phyloP scores from a whole-genome alignment of 2,797 vertebrate genomes.

The Todus mexicanus region DNA sequence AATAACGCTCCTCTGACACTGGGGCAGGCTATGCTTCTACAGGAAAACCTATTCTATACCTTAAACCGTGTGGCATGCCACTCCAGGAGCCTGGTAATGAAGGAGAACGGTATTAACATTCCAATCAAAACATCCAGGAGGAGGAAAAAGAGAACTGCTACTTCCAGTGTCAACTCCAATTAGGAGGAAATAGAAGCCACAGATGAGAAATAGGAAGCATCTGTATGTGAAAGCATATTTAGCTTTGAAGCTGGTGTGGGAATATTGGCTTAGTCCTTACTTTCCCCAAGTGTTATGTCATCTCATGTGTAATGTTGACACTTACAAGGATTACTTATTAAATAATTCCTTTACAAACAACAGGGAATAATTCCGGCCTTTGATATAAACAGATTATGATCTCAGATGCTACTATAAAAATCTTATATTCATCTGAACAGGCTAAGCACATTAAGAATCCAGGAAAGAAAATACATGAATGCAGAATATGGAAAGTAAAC shows the following conservation, averaged over 20 bases:
- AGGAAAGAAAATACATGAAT: slow-evolving; percentile 1
- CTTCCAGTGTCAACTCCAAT: slow-evolving; percentile 66
- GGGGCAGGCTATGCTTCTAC: background rate
- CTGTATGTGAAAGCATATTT: slow-evolving; percentile 58
- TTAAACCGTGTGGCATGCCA: background rate
- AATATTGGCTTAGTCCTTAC: slow-evolving; percentile 69
- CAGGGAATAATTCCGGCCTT: slow-evolving; percentile 67
- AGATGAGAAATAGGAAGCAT: slow-evolving; percentile 62
- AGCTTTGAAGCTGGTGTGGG: slow-evolving; percentile 66
- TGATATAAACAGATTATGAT: slow-evolving; percentile 69
- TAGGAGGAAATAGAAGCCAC: slow-evolving; percentile 57
- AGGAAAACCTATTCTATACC: background rate
- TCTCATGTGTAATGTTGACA: slow-evolving; percentile 65
- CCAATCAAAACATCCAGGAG: slow-evolving; percentile 67
- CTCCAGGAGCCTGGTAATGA: background rate
- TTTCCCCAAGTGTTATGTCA: slow-evolving; percentile 68
- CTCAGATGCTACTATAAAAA: slow-evolving; percentile 54
- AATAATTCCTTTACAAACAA: slow-evolving; percentile 74
- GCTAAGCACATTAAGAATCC: slow-evolving; percentile 42
- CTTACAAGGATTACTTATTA: slow-evolving; percentile 69
- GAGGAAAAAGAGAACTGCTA: slow-evolving; percentile 52
- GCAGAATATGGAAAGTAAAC: slow-evolving; percentile 39
- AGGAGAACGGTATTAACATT: slow-evolving; percentile 54
- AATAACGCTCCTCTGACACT: background rate
- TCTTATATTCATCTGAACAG: slow-evolving; percentile 33